Percentiles rank a stretch among this genome's conserved stretches.
Conservation (phyloP, 2,113 vertebrate genomes). For the Neofelis nebulosa region DNA sequence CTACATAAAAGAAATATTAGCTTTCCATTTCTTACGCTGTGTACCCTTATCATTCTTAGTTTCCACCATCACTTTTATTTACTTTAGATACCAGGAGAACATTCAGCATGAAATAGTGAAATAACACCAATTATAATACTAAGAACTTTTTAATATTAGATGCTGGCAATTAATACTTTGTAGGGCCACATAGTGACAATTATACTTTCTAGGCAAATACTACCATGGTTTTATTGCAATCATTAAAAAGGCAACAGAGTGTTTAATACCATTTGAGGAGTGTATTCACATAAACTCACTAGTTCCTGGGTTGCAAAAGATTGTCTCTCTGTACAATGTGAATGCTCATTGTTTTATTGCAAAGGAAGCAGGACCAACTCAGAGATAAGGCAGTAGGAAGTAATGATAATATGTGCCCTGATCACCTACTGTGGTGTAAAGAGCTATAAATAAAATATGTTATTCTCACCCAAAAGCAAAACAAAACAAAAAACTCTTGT, state of each 20-base stretch:
- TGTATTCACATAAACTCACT: neutral
- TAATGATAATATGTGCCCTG: neutral
- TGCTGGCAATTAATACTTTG: neutral
- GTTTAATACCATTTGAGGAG: neutral
- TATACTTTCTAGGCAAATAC: neutral
- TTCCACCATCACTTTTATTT: conserved; percentile 44
- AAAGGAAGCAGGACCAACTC: conserved; percentile 22
- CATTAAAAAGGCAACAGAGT: neutral
- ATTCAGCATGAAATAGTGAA: conserved; percentile 22
- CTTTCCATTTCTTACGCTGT: neutral
- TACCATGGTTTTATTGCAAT: neutral
- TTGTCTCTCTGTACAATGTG: neutral
- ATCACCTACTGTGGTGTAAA: neutral
- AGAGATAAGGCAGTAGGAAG: neutral
- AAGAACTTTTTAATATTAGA: neutral
- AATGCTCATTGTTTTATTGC: neutral
- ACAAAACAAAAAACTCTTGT: neutral
- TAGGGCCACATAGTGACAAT: neutral
- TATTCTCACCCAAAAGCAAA: neutral
- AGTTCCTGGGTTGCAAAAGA: neutral
- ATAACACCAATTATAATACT: neutral
- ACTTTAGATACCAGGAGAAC: neutral
- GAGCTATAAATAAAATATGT: neutral
- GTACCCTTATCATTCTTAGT: neutral
- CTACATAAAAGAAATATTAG: conserved; percentile 6